Evolutionary conservation across 2,113 vertebrate genomes (phyloP), one percentile per base, ranked within the genome.

Genomic region (Haliaeetus leucogaster): DNA sequence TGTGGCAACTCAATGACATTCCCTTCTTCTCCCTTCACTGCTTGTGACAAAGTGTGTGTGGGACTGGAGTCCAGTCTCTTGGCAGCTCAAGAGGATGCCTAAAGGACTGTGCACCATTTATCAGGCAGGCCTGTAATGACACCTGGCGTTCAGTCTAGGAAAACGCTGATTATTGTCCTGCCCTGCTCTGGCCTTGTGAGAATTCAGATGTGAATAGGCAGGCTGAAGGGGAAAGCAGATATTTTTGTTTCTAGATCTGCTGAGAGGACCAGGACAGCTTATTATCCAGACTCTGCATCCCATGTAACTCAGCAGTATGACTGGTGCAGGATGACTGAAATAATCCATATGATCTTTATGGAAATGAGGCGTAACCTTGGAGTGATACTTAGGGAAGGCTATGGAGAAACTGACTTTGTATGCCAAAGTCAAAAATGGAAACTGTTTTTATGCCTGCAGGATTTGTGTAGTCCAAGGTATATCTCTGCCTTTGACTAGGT

Each of bases 251-350:
- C 5, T 43, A 10, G 32, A 23, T 59, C 45, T 58, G 67, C 40
- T 20, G 6, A 27, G 53, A 67, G 32, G 13, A 32, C 18, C 3
- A 1, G 13, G 34, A 5, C 27, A 4, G 10, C 9, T 45, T 40
- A 0, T 59, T 36, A 7, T 10, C n/a, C 59, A 34, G 21, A 8
- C 23, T 40, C 12, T 40, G n/a, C n/a, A 27, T 14, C 27, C 70
- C 43, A 0, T 1, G 40, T 36, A 61, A 23, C 16, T 38, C 73
- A 58, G 59, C 43, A 13, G 15, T 0, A 1, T 9, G 38, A 13
- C 9, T 50, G 40, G 8, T 56, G 32, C 59, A 47, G 52, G 21
- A 16, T 42, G 47, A 42, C 23, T 43, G 13, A 58, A 63, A 42
- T 3, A 59, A 3, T 38, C 26, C 0, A 0, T 73, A 16, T 36